phyloP scores from a whole-genome alignment of 2,888 invertebrate genomes.

The Microplitis manilae region DNA sequence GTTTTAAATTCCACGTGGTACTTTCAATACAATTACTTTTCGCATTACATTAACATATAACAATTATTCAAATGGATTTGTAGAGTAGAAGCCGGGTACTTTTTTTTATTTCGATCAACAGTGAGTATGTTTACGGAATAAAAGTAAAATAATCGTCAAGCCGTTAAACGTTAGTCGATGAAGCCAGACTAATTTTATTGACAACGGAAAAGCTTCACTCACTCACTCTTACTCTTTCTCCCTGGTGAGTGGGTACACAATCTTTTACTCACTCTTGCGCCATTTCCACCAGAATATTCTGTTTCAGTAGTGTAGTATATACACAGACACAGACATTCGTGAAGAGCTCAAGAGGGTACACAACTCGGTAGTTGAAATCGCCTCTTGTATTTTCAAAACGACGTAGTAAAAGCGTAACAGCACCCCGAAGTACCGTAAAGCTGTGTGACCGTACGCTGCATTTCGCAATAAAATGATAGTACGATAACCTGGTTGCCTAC shows the following conservation, averaged over 20 bases:
- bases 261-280: constrained; percentile 10
- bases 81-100: no score
- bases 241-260: constrained; percentile 19
- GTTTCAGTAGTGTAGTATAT: not conserved
- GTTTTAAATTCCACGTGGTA: not conserved
- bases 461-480: constrained; percentile 61
- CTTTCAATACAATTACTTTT: constrained; percentile 6
- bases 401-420: constrained; percentile 71
- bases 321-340: constrained; percentile 29
- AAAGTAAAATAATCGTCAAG: constrained; percentile 33
- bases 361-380: constrained; percentile 52
- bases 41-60: not conserved
- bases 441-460: constrained; percentile 67
- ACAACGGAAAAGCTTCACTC: constrained; percentile 38
- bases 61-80: no score
- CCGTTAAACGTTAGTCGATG: constrained; percentile 38
- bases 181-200: constrained; percentile 41
- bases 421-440: constrained; percentile 70
- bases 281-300: not conserved
- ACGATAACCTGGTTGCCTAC: constrained; percentile 47
- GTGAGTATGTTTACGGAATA: not conserved
- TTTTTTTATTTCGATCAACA: not conserved
- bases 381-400: constrained; percentile 62
- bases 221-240: constrained; percentile 11
- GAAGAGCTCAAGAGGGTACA: not conserved